Evolutionary conservation across 2,797 vertebrate species (phyloP), one percentile per base, ranked within the genome.

Genomic region (Mastacembelus armatus): DNA sequence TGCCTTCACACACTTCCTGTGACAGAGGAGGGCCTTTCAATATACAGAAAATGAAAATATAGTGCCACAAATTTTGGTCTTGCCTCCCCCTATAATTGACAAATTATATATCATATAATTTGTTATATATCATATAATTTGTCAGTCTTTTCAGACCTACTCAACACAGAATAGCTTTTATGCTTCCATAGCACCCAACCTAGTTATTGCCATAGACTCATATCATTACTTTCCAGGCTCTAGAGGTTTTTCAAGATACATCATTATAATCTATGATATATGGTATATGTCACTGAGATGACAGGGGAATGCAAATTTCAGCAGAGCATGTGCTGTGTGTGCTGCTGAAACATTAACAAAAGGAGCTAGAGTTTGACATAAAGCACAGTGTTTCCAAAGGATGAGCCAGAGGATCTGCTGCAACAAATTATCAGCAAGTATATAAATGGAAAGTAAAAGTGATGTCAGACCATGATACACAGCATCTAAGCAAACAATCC

Each of bases 401-500:
- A 84, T 67, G 57, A 80, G 80, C 68, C 85, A 78, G 21, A 15
- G 33, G 9, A 10, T 72, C 71, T 54, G 60, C 78, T 75, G 67
- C 55, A 68, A 80, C 50, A 38, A 59, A 78, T 74, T 43, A 72
- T 63, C 66, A 62, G 30, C 7, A 1, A 16, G 19, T 57, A 22
- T 56, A 67, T 74, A 72, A 61, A 83, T 76, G 82, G 75, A 84
- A 83, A 85, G 45, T 10, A 1, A 42, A n/a, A 50, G 47, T 79
- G 67, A 88, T 81, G 79, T 88, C 67, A 86, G 66, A 32, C 55
- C 32, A 16, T 69, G 74, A 85, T 48, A 42, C 40, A 36, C 35
- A 45, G 59, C 47, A 62, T 80, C 51, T 21, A 66, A 74, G 59
- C 59, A 78, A 80, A 83, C 74, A 64, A 32, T 65, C 52, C n/a